These are phyloP conservation scores for Chloropsis hardwickii DNA, from an alignment of 2,113 vertebrate species.

Conservation along the genomic window DNA sequence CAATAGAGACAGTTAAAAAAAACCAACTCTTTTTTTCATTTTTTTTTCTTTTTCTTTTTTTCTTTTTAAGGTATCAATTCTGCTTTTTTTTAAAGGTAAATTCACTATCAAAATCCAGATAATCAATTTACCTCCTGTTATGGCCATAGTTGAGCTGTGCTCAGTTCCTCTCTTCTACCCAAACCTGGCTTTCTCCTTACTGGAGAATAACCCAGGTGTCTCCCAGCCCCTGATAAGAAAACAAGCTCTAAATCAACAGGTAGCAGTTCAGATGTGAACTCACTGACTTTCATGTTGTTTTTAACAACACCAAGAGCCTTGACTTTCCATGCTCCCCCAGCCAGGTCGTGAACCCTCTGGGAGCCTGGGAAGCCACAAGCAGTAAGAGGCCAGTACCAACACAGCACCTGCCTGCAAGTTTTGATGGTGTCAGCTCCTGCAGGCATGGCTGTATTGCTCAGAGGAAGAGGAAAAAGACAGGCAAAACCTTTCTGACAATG, in stretches of 20 bases:
- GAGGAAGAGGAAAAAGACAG: background rate
- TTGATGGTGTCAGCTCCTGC: background rate
- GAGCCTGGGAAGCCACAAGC: background rate
- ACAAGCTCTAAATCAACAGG: background rate
- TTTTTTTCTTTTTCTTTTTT: too few relatives aligned
- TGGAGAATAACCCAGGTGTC: background rate
- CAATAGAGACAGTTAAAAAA: background rate
- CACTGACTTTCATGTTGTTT: background rate
- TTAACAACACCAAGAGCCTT: background rate
- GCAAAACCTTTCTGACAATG: background rate
- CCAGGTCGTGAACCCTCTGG: background rate
- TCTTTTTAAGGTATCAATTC: background rate
- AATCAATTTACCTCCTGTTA: background rate
- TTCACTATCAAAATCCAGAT: background rate
- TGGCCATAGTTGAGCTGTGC: fast-evolving
- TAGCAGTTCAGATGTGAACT: background rate
- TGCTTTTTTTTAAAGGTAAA: background rate
- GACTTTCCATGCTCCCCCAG: background rate
- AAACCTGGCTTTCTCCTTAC: background rate
- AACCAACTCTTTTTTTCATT: fast-evolving
- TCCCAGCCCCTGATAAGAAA: background rate
- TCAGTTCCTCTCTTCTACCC: background rate
- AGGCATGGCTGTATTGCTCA: background rate
- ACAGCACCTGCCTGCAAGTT: background rate
- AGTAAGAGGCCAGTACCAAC: background rate